These are phyloP conservation scores for Arbacia lixula DNA, from an alignment of 53 echinoderm and acorn worm genomes.

Conservation along the genomic window DNA sequence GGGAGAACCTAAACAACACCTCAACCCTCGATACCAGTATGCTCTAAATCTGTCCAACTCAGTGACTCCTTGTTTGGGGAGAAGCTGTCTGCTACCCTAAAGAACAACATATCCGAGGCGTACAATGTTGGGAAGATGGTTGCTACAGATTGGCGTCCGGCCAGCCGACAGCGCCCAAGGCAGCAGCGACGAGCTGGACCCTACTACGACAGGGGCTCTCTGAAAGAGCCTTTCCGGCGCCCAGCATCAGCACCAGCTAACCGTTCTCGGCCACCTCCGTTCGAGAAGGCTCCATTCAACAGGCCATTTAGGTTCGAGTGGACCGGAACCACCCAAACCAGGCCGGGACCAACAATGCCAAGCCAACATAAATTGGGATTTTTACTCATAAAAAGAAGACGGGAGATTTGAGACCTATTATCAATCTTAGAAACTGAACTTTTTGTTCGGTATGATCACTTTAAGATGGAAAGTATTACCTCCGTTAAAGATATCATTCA, in stretches of 20 bases:
- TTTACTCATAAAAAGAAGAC: constrained; percentile 45
- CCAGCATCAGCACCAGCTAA: neutral
- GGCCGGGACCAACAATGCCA: constrained; percentile 15
- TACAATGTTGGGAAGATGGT: constrained; percentile 7
- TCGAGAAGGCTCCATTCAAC: neutral
- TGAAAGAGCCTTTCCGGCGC: constrained; percentile 5
- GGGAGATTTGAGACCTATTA: constrained; percentile 52
- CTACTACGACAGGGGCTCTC: neutral
- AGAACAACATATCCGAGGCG: constrained; percentile 5
- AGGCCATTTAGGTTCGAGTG: neutral
- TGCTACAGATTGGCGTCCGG: neutral
- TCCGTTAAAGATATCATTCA: constrained; percentile 36
- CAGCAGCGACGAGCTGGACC: neutral
- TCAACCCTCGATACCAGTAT: constrained; percentile 22
- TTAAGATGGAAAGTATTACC: constrained; percentile 56
- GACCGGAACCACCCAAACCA: neutral
- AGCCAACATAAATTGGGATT: neutral
- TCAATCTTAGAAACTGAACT: constrained; percentile 55
- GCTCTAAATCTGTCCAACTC: neutral
- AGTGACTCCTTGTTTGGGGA: constrained; percentile 14
- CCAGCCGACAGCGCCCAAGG: neutral
- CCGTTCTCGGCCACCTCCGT: constrained; percentile 8
- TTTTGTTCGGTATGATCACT: constrained; percentile 46
- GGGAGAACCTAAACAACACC: constrained; percentile 11
- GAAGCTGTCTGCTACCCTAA: neutral